Conservation (phyloP, 2,113 vertebrate species). For the Apteryx owenii region DNA sequence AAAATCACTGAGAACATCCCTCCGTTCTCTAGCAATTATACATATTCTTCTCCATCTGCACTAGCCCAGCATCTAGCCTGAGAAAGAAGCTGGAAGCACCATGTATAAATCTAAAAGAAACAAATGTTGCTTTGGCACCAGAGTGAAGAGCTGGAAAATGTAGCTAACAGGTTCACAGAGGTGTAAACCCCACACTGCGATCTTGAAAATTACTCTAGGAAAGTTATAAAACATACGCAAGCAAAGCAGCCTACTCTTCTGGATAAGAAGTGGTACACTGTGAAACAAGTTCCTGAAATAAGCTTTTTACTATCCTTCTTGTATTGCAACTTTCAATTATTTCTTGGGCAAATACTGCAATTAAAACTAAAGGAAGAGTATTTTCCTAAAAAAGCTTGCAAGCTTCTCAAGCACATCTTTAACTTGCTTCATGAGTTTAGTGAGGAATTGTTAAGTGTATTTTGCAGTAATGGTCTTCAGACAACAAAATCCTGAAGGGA, state of each 20-base stretch:
- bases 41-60: neutral
- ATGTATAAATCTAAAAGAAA: slow-evolving; percentile 38
- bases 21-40: neutral
- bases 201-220: slow-evolving; percentile 42
- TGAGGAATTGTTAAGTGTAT: neutral
- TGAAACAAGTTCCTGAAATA: slow-evolving; percentile 4
- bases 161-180: slow-evolving; percentile 47
- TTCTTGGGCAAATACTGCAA: neutral
- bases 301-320: neutral
- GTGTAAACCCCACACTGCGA: slow-evolving; percentile 7
- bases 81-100: neutral
- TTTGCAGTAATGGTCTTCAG: neutral
- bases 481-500: neutral
- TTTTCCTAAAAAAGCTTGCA: neutral
- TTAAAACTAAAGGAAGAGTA: neutral
- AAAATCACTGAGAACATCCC: neutral
- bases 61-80: neutral
- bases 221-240: slow-evolving; percentile 49
- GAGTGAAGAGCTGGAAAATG: slow-evolving; percentile 32
- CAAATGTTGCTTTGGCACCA: slow-evolving; percentile 50
- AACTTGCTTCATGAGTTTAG: neutral
- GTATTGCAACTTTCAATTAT: neutral
- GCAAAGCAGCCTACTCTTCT: neutral
- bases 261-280: neutral
- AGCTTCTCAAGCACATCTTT: neutral